Base-by-base conservation (phyloP, 2,797 vertebrate genomes). In the Eutrigla gurnardus region DNA sequence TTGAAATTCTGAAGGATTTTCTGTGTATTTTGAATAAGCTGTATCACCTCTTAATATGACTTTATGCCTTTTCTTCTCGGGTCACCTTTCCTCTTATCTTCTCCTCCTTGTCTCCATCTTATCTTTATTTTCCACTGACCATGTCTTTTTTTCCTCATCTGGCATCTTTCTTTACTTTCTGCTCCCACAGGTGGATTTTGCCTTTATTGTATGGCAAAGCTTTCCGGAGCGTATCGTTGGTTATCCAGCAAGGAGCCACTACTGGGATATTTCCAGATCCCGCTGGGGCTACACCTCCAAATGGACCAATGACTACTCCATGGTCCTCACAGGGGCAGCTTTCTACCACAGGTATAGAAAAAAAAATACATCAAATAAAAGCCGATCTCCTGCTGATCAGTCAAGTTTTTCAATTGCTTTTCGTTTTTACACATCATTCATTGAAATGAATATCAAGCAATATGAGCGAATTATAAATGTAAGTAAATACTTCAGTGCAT, bases 201-300 rank as follows among this genome's bases (percentile, higher is more conserved):
- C 96, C 85, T 98, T 98, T 14, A 80, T 76, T 5, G 96, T 97
- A 65, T 98, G 97, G 97, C 94, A 94, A 82, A 97, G 93, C 88
- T 98, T 98, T 82, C 97, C 97, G 0, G 96, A 97, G 75, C 94
- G 96, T 18, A 96, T 98, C 25, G 96, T 98, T 39, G 97, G 97
- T 66, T 98, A 97, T 82, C 92, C 95, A 2, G 90, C 96, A 0
- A 89, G 86, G 63, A 97, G 94, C 84, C 97, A 98, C 89, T 98
- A 97, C 91, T 97, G 97, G 97, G 95, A 98, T 1, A n/a, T 86
- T 0, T 87, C 93, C 84, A 92, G 74, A 53, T 86, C 84, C 11
- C 89, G 93, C 58, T 98, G 97, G 97, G 95, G 95, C 69, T 97
- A 93, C 94, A 97, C 96, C 15, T 96, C 95, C 55, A 96, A 96